Base-by-base conservation (phyloP, 1,140 invertebrate species). In the Gonatopus flavifemur region DNA sequence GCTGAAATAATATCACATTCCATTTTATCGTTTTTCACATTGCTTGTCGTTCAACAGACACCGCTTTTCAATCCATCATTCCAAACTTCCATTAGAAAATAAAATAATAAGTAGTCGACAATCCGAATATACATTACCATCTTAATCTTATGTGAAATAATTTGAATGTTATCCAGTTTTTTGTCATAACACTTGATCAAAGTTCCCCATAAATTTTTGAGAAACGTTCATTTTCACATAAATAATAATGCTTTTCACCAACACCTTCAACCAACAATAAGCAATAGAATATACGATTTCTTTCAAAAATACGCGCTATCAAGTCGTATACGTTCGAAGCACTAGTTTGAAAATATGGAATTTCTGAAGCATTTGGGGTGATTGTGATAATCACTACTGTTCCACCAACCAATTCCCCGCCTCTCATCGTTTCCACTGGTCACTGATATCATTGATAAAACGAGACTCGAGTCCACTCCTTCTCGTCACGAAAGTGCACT, bases 371-470 rank as follows among this genome's bases (percentile, higher is more conserved):
- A 53, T 40, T 25, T 18, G 25, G 7, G 19, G 16, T 39, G 35
- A 37, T 47, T 35, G 48, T 16, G 50, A 55, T 60, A 55, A 59
- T 39, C 47, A 59, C 43, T 48, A 43, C 51, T 53, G 53, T 49
- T 52, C 44, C 35, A 43, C 47, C 58, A 32, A 52, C 57, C 55
- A 41, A 58, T 49, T 49, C 42, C 28, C 39, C 53, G 45, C 52
- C 47, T 40, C 51, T 40, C 45, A 35, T 51, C 52, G 55, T 38
- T 37, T 15, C 50, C 39, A 40, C 49, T 49, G 47, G 21, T 24
- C 45, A 49, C 43, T 55, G 55, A 65, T 61, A 62, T 49, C 48
- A 31, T 54, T 53, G 64, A 68, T 67, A 66, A 66, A 42, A 39
- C 41, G n/a, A n/a, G n/a, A 24, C 42, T 46, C 36, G 41, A 52